These are phyloP conservation scores for Symphodus melops DNA, from an alignment of 2,113 vertebrate genomes.

Conservation along the genomic window DNA sequence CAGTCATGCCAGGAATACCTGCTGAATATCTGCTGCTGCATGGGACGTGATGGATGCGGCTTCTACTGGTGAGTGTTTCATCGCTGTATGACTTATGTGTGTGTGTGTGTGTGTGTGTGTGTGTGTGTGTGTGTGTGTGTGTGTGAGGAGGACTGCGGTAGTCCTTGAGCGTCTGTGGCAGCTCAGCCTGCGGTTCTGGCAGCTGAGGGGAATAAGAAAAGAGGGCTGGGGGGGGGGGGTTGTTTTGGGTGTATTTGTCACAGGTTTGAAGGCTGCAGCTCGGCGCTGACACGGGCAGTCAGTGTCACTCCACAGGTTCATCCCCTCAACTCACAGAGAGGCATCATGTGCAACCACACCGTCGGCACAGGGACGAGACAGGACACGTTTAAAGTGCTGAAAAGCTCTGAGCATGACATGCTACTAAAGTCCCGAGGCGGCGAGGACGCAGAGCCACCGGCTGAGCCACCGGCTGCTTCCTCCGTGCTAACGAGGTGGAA, in stretches of 20 bases:
- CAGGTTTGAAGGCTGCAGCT: constrained; percentile 30
- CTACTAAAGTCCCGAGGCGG: not conserved
- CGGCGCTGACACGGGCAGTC: not conserved
- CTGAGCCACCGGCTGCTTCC: constrained; percentile 10
- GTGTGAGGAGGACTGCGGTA: constrained; percentile 57
- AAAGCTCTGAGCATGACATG: not conserved
- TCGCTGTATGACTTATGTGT: constrained; percentile 5
- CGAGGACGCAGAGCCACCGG: not conserved
- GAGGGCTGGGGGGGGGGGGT: constrained; percentile 18
- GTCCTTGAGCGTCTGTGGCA: constrained; percentile 60
- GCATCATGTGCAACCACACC: constrained; percentile 28
- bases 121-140: constrained; percentile 37
- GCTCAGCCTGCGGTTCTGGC: constrained; percentile 60
- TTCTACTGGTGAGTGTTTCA: constrained; percentile 62
- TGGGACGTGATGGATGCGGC: constrained; percentile 43
- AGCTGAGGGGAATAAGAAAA: constrained; percentile 57
- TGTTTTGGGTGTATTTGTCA: no score
- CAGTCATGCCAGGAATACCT: constrained; percentile 63
- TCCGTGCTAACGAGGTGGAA: constrained; percentile 29
- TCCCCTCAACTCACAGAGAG: constrained; percentile 43
- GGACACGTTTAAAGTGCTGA: constrained; percentile 1
- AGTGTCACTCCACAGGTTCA: constrained; percentile 64
- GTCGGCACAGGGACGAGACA: not conserved
- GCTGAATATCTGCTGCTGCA: constrained; percentile 56
- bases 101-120: constrained; percentile 3